These are phyloP conservation scores for Pelosia muscerda DNA, from an alignment of 2,888 invertebrate genomes.

Conservation along the genomic window DNA sequence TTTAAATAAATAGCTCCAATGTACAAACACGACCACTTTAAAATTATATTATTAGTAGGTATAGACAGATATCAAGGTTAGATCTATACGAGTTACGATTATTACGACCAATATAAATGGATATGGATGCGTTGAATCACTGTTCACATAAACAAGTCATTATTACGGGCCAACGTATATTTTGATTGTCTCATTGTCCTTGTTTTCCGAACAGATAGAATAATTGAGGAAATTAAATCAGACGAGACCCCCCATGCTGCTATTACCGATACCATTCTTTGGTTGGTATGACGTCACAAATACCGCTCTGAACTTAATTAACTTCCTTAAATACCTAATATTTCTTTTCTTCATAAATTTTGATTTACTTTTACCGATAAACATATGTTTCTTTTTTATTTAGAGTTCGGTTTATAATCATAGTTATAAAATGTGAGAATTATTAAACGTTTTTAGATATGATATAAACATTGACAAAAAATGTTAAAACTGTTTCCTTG, in stretches of 20 bases:
- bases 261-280: neutral
- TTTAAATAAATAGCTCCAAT: too few relatives aligned
- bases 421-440: too few relatives aligned
- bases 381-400: too few relatives aligned
- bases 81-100: neutral
- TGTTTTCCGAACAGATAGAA: conserved; percentile 9
- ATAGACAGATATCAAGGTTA: conserved; percentile 6
- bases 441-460: too few relatives aligned
- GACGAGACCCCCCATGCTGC: conserved; percentile 16
- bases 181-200: conserved; percentile 20
- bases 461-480: too few relatives aligned
- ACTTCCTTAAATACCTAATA: neutral
- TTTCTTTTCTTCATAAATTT: neutral
- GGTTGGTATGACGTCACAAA: neutral
- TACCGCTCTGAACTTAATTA: too few relatives aligned
- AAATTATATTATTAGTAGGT: too few relatives aligned
- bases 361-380: too few relatives aligned
- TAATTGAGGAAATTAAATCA: conserved; percentile 23
- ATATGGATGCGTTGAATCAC: conserved; percentile 13
- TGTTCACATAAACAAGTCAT: conserved; percentile 17
- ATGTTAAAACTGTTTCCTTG: too few relatives aligned
- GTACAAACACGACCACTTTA: too few relatives aligned
- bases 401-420: too few relatives aligned
- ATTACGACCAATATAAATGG: neutral
- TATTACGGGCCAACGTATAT: conserved; percentile 19